Conservation (phyloP, 2,888 invertebrate genomes). For the Leucoptera coffeella region DNA sequence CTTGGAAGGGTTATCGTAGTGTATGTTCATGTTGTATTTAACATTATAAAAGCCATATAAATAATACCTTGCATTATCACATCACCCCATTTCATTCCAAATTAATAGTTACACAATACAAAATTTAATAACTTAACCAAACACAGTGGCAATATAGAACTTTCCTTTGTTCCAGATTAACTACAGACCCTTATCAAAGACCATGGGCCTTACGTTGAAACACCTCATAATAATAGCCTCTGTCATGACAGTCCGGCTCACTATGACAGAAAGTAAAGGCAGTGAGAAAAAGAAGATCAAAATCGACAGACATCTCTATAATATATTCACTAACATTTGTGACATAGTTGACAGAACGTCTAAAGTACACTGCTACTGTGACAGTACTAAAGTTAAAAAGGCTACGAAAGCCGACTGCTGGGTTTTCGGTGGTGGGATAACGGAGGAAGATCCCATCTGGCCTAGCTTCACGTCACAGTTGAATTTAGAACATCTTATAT, state of each 20-base stretch:
- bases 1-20: no score
- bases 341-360: slow-evolving; percentile 37
- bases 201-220: no score
- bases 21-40: no score
- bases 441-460: slow-evolving; percentile 67
- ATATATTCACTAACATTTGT: slow-evolving; percentile 36
- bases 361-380: slow-evolving; percentile 45
- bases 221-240: slow-evolving; percentile 33
- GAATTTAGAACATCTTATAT: slow-evolving; percentile 60
- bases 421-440: slow-evolving; percentile 57
- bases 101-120: no score
- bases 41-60: no score
- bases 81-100: no score
- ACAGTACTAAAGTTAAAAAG: slow-evolving; percentile 32
- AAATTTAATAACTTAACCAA: no score
- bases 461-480: slow-evolving; percentile 66
- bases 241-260: slow-evolving; percentile 31
- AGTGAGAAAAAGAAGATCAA: slow-evolving; percentile 18
- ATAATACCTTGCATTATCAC: no score
- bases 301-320: slow-evolving; percentile 26
- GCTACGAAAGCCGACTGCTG: slow-evolving; percentile 71
- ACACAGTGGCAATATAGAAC: no score
- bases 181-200: no score
- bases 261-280: slow-evolving; percentile 31
- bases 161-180: no score